phyloP scores from a whole-genome alignment of 2,797 vertebrate genomes.

The Channallabes apus region DNA sequence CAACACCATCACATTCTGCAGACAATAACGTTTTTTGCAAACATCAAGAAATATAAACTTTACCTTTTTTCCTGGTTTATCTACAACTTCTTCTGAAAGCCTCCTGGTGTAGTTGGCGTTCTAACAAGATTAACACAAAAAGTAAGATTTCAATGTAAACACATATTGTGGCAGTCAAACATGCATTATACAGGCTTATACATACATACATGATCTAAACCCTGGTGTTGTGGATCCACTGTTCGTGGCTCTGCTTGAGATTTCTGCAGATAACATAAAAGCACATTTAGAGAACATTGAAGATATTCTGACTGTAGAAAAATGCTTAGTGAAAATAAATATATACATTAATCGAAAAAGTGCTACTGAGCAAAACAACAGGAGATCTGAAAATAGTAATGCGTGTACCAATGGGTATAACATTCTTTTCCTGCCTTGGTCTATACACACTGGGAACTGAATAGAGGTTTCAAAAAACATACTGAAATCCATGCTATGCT shows the following conservation, averaged over 20 bases:
- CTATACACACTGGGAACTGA: background rate
- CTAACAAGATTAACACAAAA: constrained; percentile 52
- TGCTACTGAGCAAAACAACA: background rate
- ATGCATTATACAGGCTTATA: background rate
- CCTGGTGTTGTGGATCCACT: constrained; percentile 32
- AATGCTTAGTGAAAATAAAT: background rate
- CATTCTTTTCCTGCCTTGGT: background rate
- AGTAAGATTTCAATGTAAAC: background rate
- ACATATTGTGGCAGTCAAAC: background rate
- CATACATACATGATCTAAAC: constrained; percentile 56
- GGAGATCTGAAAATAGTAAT: background rate
- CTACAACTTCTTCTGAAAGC: constrained; percentile 63
- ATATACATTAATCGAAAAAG: background rate
- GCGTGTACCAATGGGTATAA: background rate
- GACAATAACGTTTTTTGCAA: background rate
- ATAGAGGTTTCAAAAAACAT: background rate
- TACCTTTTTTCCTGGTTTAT: constrained; percentile 38
- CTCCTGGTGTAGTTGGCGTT: constrained; percentile 60
- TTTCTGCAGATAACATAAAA: constrained; percentile 69
- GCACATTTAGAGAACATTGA: constrained; percentile 21
- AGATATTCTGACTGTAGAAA: background rate
- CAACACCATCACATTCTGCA: background rate
- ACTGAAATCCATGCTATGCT: no score
- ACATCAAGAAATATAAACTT: background rate
- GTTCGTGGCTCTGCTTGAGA: constrained; percentile 66